Evolutionary conservation across 2,888 invertebrate species (phyloP).

Genomic region (Leptinotarsa rubiginosa): DNA sequence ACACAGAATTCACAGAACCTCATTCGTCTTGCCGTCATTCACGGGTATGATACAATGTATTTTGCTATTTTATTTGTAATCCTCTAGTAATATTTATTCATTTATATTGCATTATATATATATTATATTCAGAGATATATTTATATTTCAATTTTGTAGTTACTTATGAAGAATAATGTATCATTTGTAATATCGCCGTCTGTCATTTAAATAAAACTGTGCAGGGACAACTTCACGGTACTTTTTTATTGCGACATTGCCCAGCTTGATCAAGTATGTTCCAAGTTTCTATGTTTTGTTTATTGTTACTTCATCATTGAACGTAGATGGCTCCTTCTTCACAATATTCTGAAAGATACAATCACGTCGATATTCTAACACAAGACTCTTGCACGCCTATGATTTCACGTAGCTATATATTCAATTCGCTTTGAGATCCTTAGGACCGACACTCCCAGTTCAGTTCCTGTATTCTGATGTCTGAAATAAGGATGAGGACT

Average conservation of each 20-base stretch:
- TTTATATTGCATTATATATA: neutral
- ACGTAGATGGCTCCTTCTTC: too few species aligned
- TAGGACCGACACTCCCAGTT: conserved; percentile 5
- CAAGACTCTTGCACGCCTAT: neutral
- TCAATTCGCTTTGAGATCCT: conserved; percentile 2
- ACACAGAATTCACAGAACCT: neutral
- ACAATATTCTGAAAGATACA: too few species aligned
- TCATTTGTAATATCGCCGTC: neutral
- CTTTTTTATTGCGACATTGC: too few species aligned
- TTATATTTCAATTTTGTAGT: conserved; percentile 1
- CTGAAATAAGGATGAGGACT: conserved; percentile 28
- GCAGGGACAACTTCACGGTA: neutral
- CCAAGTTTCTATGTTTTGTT: too few species aligned
- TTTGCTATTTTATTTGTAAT: neutral
- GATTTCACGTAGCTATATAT: neutral
- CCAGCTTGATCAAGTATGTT: too few species aligned
- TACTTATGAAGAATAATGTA: neutral
- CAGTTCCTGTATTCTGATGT: conserved; percentile 1
- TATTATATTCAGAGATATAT: too few species aligned
- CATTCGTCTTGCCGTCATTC: neutral
- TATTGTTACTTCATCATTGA: too few species aligned
- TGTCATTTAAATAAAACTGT: neutral
- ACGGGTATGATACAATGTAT: neutral
- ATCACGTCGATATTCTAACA: neutral
- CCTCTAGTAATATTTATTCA: conserved; percentile 14